These are phyloP conservation scores for Hypsibius dujardini DNA, from an alignment of 1,140 invertebrate genomes.

Conservation along the genomic window DNA sequence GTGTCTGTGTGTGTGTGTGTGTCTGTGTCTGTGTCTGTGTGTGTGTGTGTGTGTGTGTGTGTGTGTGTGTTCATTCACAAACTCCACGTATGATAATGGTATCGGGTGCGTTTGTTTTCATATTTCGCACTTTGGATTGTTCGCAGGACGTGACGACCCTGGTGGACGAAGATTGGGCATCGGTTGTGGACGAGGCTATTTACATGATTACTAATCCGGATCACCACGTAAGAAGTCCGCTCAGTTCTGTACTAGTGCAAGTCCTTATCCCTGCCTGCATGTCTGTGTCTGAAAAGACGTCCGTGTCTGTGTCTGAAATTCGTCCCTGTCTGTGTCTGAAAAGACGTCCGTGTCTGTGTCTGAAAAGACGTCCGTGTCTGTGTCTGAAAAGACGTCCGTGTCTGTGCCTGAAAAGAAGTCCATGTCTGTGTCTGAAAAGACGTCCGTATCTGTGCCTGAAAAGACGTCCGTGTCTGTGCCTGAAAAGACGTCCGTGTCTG, in stretches of 20 bases:
- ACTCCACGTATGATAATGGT: background rate
- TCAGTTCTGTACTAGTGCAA: background rate
- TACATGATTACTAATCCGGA: background rate
- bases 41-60: background rate
- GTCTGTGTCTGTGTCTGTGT: background rate
- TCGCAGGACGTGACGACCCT: too few species aligned
- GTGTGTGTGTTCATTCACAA: background rate
- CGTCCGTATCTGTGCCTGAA: too few species aligned
- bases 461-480: too few species aligned
- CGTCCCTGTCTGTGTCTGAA: background rate
- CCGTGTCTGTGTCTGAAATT: too few species aligned
- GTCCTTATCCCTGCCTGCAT: background rate
- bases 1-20: too few species aligned
- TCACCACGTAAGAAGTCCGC: background rate
- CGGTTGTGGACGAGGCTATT: background rate
- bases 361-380: too few species aligned
- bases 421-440: too few species aligned
- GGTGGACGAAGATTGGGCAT: conserved; percentile 16
- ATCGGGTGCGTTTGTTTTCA: background rate
- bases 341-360: background rate
- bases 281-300: background rate
- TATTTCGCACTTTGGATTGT: too few species aligned
- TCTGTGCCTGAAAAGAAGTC: too few species aligned
- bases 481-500: too few species aligned
- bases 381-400: too few species aligned